Evolutionary conservation across 1,140 invertebrate genomes (phyloP).

Genomic region (Drosophila virilis): DNA sequence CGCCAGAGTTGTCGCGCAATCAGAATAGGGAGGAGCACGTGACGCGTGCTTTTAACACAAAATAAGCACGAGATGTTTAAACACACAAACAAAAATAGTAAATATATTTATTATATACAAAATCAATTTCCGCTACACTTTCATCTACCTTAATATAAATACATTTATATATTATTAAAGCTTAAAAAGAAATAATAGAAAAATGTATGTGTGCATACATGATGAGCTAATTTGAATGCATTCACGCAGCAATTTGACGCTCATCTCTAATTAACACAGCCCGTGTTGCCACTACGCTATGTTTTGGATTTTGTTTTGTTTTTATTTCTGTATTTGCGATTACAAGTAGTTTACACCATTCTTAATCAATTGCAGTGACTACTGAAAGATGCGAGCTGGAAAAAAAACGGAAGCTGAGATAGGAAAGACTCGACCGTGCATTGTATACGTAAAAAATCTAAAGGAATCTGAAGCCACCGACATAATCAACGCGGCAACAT

Average conservation of each 20-base stretch:
- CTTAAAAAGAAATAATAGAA: too few relatives aligned
- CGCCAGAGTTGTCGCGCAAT: conserved; percentile 69
- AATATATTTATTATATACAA: background rate
- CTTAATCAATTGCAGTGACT: conserved; percentile 44
- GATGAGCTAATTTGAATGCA: background rate
- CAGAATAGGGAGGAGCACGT: conserved; percentile 25
- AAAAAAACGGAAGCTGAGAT: conserved; percentile 65
- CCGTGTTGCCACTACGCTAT: conserved; percentile 33
- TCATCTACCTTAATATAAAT: too few relatives aligned
- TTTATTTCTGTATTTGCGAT: conserved; percentile 27
- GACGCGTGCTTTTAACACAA: conserved; percentile 16
- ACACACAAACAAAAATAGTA: background rate
- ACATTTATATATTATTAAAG: too few relatives aligned
- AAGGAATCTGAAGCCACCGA: conserved; percentile 38
- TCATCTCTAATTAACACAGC: conserved; percentile 24
- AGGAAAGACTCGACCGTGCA: conserved; percentile 70
- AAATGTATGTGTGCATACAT: background rate
- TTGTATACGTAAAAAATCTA: conserved; percentile 65
- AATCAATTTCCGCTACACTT: too few relatives aligned
- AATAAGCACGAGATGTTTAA: background rate
- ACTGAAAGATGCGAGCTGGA: conserved; percentile 77
- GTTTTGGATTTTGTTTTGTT: conserved; percentile 41
- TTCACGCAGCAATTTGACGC: conserved; percentile 17
- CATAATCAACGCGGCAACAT: conserved; percentile 9
- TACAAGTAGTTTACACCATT: conserved; percentile 24